Evolutionary conservation across 2,113 vertebrate genomes (phyloP).

Genomic region (Amphiprion percula): DNA sequence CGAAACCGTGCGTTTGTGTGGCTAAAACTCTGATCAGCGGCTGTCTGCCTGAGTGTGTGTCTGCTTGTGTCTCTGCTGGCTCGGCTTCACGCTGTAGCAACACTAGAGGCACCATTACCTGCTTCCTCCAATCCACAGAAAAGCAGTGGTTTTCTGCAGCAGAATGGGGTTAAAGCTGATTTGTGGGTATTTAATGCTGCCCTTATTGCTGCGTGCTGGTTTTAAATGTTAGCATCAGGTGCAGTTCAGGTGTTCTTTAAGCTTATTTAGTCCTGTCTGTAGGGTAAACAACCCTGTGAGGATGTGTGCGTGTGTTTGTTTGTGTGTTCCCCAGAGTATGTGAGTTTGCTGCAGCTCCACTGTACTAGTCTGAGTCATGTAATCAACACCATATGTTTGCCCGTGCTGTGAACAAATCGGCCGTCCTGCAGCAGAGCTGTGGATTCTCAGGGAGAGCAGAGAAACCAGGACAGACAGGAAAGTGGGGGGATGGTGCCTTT

Average conservation of each 20-base stretch:
- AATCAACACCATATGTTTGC: constrained; percentile 61
- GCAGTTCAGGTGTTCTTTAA: no score
- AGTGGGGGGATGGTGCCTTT: neutral
- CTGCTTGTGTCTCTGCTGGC: constrained; percentile 40
- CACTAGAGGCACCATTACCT: constrained; percentile 40
- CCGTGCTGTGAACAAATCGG: constrained; percentile 38
- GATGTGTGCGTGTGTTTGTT: constrained; percentile 5
- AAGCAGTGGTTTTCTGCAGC: neutral
- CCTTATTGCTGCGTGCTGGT: no score
- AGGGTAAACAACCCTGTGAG: neutral
- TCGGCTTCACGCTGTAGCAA: constrained; percentile 34
- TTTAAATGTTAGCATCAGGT: no score
- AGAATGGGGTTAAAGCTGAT: neutral
- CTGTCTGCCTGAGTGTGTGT: constrained; percentile 2
- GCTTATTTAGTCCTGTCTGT: neutral
- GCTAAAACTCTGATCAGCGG: constrained; percentile 40
- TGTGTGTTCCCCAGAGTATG: neutral
- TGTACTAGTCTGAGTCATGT: constrained; percentile 47
- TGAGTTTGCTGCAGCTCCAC: constrained; percentile 29
- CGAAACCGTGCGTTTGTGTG: constrained; percentile 11
- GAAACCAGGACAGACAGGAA: constrained; percentile 1
- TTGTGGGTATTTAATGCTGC: neutral
- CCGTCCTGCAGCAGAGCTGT: constrained; percentile 9
- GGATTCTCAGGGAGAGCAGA: neutral
- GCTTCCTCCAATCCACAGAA: constrained; percentile 3